Base-by-base conservation (phyloP, 2,113 vertebrate species). In the Atherinomorus stipes region DNA sequence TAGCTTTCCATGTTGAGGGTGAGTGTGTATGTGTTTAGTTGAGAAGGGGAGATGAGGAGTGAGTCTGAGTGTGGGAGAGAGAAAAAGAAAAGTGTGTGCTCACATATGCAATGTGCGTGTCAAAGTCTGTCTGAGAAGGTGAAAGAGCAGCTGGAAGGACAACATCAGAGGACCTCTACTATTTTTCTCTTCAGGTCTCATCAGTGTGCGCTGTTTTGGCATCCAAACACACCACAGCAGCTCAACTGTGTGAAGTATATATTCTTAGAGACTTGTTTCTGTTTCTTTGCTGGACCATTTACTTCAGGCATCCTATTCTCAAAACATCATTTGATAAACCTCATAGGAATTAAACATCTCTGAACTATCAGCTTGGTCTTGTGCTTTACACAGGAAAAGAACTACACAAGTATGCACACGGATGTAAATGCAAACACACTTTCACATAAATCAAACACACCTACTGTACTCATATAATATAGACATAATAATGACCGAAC, bases 1-100 rank as follows among this genome's bases (percentile, higher is more conserved):
- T 57, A 75, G 79, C 71, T 78, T 61, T 53, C 63, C 49, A 47
- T 40, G 64, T 68, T 76, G 82, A 71, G 82, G 66, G 49, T 59
- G 63, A 52, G 63, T 37, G 54, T 58, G 72, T 60, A 59, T 78
- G 76, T 76, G 76, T 74, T 67, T 84, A 64, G 80, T 54, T 64
- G 69, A 70, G 60, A 75, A 18, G 42, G 71, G 71, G 74, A 80
- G 76, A 62, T 25, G 37, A 42, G 60, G 26, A 26, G 53, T 28
- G 25, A 56, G 72, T 71, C 54, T 47, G 62, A 78, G 81, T 81
- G 87, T 88, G 85, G 76, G 87, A 87, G 88, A 76, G 57, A 52
- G 76, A 73, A 62, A 70, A 60, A 74, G 71, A n/a, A 85, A 75
- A 79, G 86, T 74, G 88, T 69, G 66, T 87, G 71, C 69, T 86